Evolutionary conservation across 2,113 vertebrate genomes (phyloP).

Genomic region (Cephalopholis sonnerati): DNA sequence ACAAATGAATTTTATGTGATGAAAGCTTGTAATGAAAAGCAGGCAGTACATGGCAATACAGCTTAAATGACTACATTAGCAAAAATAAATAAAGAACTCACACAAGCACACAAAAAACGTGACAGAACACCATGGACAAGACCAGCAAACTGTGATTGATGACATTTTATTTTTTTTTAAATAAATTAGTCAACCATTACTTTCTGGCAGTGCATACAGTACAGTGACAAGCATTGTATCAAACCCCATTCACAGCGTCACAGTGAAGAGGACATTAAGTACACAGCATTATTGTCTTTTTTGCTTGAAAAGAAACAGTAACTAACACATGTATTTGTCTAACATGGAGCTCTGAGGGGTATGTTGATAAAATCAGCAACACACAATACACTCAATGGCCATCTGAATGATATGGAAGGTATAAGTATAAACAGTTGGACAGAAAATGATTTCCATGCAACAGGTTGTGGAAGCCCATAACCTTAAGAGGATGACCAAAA

Average conservation of each 20-base stretch:
- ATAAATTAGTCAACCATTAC: constrained; percentile 64
- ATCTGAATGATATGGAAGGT: constrained; percentile 64
- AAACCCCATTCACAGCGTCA: constrained; percentile 52
- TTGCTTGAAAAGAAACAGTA: constrained; percentile 28
- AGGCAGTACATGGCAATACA: constrained; percentile 9
- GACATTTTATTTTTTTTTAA: constrained; percentile 84
- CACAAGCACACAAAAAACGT: constrained; percentile 66
- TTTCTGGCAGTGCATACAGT: constrained; percentile 60
- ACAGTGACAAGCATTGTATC: constrained; percentile 49
- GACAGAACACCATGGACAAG: constrained; percentile 71
- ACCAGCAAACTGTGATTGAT: constrained; percentile 76
- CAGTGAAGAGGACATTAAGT: constrained; percentile 57
- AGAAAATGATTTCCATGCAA: constrained; percentile 68
- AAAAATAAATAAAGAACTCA: constrained; percentile 22
- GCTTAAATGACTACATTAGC: constrained; percentile 21
- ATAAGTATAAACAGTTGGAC: constrained; percentile 53
- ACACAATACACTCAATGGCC: constrained; percentile 54
- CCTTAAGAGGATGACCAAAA: constrained; percentile 45
- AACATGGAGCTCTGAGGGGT: constrained; percentile 38
- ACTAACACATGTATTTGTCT: constrained; percentile 48
- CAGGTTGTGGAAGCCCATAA: constrained; percentile 50
- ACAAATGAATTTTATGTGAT: constrained; percentile 29
- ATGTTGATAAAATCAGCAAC: constrained; percentile 21
- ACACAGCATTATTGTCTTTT: constrained; percentile 24
- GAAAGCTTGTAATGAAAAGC: constrained; percentile 45